phyloP scores from a whole-genome alignment of 2,113 vertebrate species.

The Meriones unguiculatus region DNA sequence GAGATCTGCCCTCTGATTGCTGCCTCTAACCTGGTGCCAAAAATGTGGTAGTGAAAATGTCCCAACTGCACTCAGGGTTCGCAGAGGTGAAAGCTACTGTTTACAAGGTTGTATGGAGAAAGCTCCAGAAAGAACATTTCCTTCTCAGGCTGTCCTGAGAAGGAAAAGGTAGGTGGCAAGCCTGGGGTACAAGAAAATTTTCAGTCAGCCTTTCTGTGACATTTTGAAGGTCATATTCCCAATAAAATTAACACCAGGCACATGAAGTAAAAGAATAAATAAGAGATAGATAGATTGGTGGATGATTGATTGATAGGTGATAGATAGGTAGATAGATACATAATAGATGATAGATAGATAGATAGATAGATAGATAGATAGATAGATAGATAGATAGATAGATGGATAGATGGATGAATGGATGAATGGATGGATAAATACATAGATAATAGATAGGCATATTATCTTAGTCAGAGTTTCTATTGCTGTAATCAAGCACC shows the following conservation, averaged over 20 bases:
- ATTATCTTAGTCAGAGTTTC: no score
- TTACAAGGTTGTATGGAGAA: background rate
- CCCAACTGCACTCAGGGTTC: background rate
- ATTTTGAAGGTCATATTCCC: background rate
- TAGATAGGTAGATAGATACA: background rate
- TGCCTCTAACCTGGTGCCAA: background rate
- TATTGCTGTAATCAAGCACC: no score
- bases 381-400: background rate
- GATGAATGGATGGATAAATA: background rate
- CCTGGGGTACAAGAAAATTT: background rate
- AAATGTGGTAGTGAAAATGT: background rate
- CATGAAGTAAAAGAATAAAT: background rate
- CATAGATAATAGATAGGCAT: no score
- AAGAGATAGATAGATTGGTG: background rate
- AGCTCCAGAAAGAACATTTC: background rate
- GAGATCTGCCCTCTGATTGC: background rate
- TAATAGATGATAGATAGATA: background rate
- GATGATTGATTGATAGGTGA: background rate
- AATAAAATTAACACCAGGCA: background rate
- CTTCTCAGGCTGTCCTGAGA: background rate
- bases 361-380: background rate
- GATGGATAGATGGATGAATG: no score
- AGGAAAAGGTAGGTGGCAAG: background rate
- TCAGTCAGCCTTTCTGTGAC: background rate
- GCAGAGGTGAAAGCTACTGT: accelerated